These are phyloP conservation scores for Clarias magur DNA, from an alignment of 2,113 vertebrate genomes.

Conservation along the genomic window DNA sequence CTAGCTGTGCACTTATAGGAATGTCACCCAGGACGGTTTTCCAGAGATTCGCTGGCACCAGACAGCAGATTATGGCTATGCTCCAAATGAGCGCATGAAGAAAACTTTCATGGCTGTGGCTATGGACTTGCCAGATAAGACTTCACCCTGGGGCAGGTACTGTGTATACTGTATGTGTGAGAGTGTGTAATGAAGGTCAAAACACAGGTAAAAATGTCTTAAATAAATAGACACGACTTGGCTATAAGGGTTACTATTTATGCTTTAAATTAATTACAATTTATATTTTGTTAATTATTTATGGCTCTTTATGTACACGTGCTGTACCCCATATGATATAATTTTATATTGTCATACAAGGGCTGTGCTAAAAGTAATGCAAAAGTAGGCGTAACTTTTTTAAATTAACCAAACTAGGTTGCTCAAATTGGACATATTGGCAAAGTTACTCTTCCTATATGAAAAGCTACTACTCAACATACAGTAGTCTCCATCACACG, in stretches of 20 bases:
- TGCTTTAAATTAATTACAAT: neutral
- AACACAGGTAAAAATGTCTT: neutral
- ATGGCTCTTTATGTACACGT: neutral
- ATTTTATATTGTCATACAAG: neutral
- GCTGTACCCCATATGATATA: neutral
- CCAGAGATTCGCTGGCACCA: conserved; percentile 91
- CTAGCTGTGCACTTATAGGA: conserved; percentile 76
- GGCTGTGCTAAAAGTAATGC: no score
- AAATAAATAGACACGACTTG: neutral
- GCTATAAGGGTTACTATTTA: neutral
- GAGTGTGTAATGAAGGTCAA: neutral
- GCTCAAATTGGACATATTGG: no score
- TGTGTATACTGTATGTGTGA: neutral
- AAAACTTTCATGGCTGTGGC: conserved; percentile 90
- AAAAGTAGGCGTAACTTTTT: no score
- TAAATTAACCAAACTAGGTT: no score
- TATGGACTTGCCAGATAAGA: conserved; percentile 82
- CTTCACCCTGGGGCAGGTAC: conserved; percentile 80
- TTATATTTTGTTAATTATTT: neutral
- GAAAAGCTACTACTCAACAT: no score
- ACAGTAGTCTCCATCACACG: no score
- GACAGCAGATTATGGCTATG: conserved; percentile 80
- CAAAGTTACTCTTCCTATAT: no score
- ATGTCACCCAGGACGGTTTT: conserved; percentile 58
- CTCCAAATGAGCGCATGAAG: conserved; percentile 81